These are phyloP conservation scores for Australoheros facetus DNA, from an alignment of 2,797 vertebrate genomes.

Conservation along the genomic window DNA sequence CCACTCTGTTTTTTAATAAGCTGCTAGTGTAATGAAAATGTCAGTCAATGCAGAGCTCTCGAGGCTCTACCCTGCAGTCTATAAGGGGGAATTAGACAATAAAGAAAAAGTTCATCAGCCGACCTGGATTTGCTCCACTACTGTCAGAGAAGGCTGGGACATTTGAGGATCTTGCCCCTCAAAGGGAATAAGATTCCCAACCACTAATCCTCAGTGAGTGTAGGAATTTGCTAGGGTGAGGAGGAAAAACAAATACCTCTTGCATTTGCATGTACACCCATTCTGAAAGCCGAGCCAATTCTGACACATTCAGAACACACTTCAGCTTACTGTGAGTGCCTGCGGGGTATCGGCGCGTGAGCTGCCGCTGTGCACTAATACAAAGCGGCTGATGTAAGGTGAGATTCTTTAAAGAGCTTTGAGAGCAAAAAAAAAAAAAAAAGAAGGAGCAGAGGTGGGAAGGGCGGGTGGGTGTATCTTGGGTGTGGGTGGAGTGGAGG, in stretches of 20 bases:
- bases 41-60: conserved; percentile 6
- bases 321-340: conserved; percentile 73
- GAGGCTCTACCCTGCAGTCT: conserved; percentile 21
- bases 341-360: conserved; percentile 58
- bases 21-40: conserved; percentile 14
- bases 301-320: conserved; percentile 78
- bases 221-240: conserved; percentile 66
- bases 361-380: conserved; percentile 54
- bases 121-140: conserved; percentile 39
- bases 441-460: conserved; percentile 50
- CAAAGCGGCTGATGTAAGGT: conserved; percentile 82
- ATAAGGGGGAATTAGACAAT: conserved; percentile 40
- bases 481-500: conserved; percentile 39
- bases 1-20: not conserved
- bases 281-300: conserved; percentile 78
- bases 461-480: conserved; percentile 33
- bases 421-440: conserved; percentile 33
- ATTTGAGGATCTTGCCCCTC: conserved; percentile 64
- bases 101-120: conserved; percentile 53
- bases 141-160: conserved; percentile 51
- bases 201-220: conserved; percentile 77
- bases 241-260: conserved; percentile 74
- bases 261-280: conserved; percentile 74
- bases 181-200: conserved; percentile 69
- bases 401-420: conserved; percentile 80